A percentile compares a stretch with the other conserved stretches of the same genome.
Conservation (phyloP, 2,113 vertebrate species). For the Synodontis membranacea region DNA sequence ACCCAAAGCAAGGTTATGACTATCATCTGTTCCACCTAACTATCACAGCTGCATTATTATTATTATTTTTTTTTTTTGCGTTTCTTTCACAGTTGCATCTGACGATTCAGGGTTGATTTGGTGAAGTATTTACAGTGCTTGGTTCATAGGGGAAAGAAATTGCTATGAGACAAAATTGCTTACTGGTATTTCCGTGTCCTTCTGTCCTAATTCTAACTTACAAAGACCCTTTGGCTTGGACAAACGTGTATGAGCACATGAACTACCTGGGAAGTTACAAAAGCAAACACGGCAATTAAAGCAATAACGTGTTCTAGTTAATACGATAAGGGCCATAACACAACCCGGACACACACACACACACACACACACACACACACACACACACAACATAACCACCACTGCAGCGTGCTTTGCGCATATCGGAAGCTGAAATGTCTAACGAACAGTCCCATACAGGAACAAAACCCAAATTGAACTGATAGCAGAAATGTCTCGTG, state of each 20-base stretch:
- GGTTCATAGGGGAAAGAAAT: background rate
- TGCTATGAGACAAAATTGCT: background rate
- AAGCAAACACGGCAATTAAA: slow-evolving; percentile 27
- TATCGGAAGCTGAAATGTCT: slow-evolving; percentile 5
- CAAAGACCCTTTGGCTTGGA: slow-evolving; percentile 7
- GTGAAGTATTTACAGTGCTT: slow-evolving; percentile 42
- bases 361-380: background rate
- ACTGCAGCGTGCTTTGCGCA: slow-evolving; percentile 8
- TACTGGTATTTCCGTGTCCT: background rate
- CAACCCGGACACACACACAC: too few relatives aligned
- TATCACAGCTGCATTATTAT: slow-evolving; percentile 34
- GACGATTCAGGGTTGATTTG: slow-evolving; percentile 16
- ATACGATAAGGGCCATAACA: slow-evolving; percentile 30
- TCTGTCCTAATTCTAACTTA: background rate
- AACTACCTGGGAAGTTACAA: background rate
- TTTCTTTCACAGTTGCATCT: slow-evolving; percentile 44
- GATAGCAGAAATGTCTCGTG: background rate
- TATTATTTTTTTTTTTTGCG: slow-evolving; percentile 5
- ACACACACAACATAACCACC: slow-evolving; percentile 23
- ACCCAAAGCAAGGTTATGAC: slow-evolving; percentile 33
- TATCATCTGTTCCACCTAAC: slow-evolving; percentile 4
- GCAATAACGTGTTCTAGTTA: slow-evolving; percentile 39
- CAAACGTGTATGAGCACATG: background rate
- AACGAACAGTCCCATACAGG: background rate
- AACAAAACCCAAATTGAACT: background rate